Evolutionary conservation across 2,797 vertebrate genomes (phyloP).

Genomic region (Malacoctenus gilli): DNA sequence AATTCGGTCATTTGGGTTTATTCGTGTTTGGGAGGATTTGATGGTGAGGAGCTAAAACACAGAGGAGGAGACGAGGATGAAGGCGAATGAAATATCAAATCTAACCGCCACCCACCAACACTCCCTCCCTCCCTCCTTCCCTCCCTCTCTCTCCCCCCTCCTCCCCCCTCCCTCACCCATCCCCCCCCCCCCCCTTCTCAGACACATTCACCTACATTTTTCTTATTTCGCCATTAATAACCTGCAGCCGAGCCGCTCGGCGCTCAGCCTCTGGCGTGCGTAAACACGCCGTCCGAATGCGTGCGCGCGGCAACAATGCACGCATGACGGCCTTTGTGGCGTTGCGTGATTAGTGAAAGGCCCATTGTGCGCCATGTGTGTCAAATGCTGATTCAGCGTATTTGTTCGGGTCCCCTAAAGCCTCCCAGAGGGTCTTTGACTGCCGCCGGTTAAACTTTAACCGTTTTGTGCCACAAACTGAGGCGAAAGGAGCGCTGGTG

Average conservation of each 20-base stretch:
- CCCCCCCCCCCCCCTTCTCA: neutral
- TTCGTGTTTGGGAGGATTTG: too few species aligned
- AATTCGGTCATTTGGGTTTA: too few species aligned
- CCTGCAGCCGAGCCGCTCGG: conserved; percentile 4
- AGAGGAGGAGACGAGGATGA: conserved; percentile 1
- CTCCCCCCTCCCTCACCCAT: neutral
- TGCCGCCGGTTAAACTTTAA: conserved; percentile 96
- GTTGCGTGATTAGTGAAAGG: conserved; percentile 77
- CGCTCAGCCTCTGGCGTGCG: conserved; percentile 13
- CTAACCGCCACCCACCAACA: conserved; percentile 8
- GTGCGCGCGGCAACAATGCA: conserved; percentile 66
- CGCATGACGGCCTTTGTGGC: conserved; percentile 69
- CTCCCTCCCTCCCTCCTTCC: neutral
- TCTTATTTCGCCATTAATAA: conserved; percentile 28
- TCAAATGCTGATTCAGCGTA: conserved; percentile 89
- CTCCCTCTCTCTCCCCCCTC: neutral
- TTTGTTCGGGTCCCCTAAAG: conserved; percentile 82
- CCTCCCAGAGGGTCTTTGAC: conserved; percentile 75
- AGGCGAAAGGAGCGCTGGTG: conserved; percentile 49
- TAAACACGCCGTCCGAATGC: conserved; percentile 33
- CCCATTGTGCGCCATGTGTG: conserved; percentile 75
- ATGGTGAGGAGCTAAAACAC: too few species aligned
- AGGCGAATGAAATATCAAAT: conserved; percentile 67
- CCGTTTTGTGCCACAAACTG: conserved; percentile 82
- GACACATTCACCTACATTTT: conserved; percentile 9